Evolutionary conservation across 2,797 vertebrate genomes (phyloP).

Genomic region (Morelia viridis): DNA sequence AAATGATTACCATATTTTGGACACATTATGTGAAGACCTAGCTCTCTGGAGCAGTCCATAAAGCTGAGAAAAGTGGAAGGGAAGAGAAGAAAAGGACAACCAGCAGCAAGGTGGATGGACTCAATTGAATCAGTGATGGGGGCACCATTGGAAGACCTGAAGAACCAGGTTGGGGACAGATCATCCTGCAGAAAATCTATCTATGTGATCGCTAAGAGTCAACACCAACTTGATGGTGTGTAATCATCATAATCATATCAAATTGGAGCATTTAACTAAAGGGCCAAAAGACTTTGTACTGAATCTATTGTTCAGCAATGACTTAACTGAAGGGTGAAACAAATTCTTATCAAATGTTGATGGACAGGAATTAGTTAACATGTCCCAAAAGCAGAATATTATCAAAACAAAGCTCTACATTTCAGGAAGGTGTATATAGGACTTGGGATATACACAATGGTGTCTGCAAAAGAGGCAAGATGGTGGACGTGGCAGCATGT

Average conservation of each 20-base stretch:
- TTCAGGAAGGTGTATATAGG: neutral
- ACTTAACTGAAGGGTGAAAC: too few relatives aligned
- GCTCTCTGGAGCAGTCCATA: neutral
- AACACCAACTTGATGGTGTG: neutral
- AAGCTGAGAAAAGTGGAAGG: neutral
- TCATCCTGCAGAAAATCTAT: neutral
- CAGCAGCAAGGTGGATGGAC: neutral
- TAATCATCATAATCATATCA: too few relatives aligned
- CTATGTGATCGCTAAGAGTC: neutral
- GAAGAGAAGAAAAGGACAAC: neutral
- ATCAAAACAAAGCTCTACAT: neutral
- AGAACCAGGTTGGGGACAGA: neutral
- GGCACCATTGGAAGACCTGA: neutral
- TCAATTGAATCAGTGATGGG: neutral
- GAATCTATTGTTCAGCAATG: too few relatives aligned
- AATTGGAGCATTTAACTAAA: too few relatives aligned
- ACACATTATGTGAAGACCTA: neutral
- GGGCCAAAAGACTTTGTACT: too few relatives aligned
- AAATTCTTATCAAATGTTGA: too few relatives aligned
- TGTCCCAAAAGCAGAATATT: neutral
- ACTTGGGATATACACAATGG: neutral
- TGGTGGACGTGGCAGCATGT: neutral
- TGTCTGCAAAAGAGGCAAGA: neutral
- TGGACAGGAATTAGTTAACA: neutral
- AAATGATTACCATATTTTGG: neutral